Evolutionary conservation across 1,140 invertebrate species (phyloP).

Genomic region (Drosophila sturtevanti): DNA sequence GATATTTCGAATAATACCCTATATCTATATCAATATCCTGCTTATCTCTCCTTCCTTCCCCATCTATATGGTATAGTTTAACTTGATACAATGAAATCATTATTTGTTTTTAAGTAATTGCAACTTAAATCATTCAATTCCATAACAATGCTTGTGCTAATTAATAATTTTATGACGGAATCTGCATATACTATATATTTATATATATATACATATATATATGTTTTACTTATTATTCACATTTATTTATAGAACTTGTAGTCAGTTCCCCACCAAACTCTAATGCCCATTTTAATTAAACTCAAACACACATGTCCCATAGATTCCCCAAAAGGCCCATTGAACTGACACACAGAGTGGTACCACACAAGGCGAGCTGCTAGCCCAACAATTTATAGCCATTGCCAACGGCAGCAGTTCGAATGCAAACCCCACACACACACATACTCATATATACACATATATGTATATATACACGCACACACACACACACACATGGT

Average conservation of each 20-base stretch:
- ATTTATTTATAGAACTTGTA: not conserved
- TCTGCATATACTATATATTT: too few species aligned
- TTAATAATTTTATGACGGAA: too few species aligned
- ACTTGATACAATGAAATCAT: too few species aligned
- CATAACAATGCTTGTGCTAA: too few species aligned
- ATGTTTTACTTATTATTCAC: not conserved
- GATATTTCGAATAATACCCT: too few species aligned
- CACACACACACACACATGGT: conserved; percentile 16
- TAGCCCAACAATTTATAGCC: conserved; percentile 60
- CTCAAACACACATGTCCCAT: conserved; percentile 67
- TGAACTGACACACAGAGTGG: conserved; percentile 54
- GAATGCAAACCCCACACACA: conserved; percentile 1
- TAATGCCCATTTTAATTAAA: conserved; percentile 77
- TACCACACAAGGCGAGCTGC: conserved; percentile 20
- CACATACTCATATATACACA: not conserved
- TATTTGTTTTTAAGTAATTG: too few species aligned
- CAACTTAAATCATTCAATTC: too few species aligned
- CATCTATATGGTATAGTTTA: too few species aligned
- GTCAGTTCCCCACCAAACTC: not conserved
- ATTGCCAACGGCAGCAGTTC: conserved; percentile 34
- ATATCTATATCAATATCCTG: too few species aligned
- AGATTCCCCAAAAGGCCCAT: conserved; percentile 74
- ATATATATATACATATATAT: too few species aligned
- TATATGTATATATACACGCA: conserved; percentile 5
- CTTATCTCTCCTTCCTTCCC: too few species aligned